Percentiles rank a stretch among this genome's conserved stretches.
Evolutionary conservation across 1,140 invertebrate genomes (phyloP).

Genomic region (Heliconius congener): DNA sequence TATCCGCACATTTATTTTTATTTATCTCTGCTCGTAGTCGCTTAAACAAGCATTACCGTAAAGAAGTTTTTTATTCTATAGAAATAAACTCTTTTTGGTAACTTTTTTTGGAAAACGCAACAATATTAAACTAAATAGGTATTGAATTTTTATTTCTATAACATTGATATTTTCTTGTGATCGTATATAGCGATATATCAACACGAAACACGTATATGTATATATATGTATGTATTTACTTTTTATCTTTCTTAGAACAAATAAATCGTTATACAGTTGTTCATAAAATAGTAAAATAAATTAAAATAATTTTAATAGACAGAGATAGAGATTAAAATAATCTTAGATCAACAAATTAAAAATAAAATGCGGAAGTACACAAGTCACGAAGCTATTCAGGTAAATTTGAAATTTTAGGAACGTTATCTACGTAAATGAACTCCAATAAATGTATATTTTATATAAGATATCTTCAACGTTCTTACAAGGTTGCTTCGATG

Average conservation of each 20-base stretch:
- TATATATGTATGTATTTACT: background rate
- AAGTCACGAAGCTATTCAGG: background rate
- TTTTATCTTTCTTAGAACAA: background rate
- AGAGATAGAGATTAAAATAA: too few species aligned
- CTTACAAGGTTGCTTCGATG: conserved; percentile 25
- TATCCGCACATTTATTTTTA: conserved; percentile 67
- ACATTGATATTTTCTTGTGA: too few species aligned
- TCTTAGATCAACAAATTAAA: background rate
- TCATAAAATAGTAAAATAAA: too few species aligned
- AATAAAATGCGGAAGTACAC: background rate
- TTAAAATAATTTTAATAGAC: background rate
- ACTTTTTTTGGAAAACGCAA: too few species aligned
- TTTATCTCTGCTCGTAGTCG: conserved; percentile 55
- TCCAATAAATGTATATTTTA: conserved; percentile 19
- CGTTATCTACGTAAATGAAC: background rate
- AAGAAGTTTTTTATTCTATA: conserved; percentile 4
- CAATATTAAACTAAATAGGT: too few species aligned
- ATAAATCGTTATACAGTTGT: too few species aligned
- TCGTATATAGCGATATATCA: too few species aligned
- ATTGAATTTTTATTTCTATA: too few species aligned
- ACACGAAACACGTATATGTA: background rate
- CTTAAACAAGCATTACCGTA: conserved; percentile 14
- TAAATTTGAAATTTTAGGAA: background rate
- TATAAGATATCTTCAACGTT: conserved; percentile 16
- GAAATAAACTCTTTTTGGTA: too few species aligned